phyloP scores from a whole-genome alignment of 2,888 invertebrate species.

The Drosophila leonis region DNA sequence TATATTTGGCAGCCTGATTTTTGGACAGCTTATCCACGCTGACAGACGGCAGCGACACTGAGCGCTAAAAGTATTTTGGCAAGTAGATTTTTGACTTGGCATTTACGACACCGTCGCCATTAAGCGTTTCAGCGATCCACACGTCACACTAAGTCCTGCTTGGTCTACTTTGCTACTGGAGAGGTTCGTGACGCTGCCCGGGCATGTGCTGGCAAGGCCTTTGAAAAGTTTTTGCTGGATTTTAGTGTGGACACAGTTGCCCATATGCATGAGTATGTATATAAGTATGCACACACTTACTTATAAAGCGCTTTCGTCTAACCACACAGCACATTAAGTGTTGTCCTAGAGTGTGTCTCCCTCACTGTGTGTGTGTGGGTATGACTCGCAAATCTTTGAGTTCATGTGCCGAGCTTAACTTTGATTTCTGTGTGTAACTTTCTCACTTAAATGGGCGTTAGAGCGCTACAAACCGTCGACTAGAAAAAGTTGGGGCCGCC shows the following conservation, averaged over 20 bases:
- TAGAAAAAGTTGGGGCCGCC: constrained; percentile 30
- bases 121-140: constrained; percentile 53
- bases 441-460: constrained; percentile 73
- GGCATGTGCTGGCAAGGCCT: constrained; percentile 20
- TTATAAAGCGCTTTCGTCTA: constrained; percentile 44
- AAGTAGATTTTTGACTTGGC: constrained; percentile 78
- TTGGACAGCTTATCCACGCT: constrained; percentile 53
- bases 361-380: constrained; percentile 5
- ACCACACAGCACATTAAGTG: constrained; percentile 46
- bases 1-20: constrained; percentile 38
- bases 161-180: constrained; percentile 5
- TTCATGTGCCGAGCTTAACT: constrained; percentile 58
- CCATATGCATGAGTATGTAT: constrained; percentile 13
- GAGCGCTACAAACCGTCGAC: constrained; percentile 48
- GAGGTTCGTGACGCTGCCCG: constrained; percentile 36
- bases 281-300: constrained; percentile 33
- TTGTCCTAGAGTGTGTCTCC: neutral
- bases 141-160: constrained; percentile 25
- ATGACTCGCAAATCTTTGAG: constrained; percentile 36
- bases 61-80: constrained; percentile 72
- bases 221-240: constrained; percentile 43
- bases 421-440: constrained; percentile 68
- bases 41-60: constrained; percentile 28
- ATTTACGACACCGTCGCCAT: constrained; percentile 57
- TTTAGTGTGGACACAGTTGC: constrained; percentile 34